Conservation (phyloP, 2,113 vertebrate species). For the Cheilinus undulatus region DNA sequence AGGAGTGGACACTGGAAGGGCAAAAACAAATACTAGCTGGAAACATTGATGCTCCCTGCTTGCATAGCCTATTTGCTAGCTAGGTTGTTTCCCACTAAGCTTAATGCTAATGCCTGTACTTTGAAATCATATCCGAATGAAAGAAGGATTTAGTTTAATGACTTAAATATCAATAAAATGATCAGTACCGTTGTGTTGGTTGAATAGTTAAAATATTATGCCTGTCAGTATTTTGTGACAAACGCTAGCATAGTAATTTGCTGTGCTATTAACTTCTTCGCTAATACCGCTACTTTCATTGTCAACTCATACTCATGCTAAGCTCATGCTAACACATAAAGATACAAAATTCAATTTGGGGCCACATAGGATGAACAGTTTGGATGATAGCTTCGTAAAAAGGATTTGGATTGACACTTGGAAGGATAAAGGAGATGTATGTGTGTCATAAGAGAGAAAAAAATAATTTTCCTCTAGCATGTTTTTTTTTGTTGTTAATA, state of each 20-base stretch:
- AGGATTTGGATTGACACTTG: neutral
- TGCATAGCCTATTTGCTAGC: too few species aligned
- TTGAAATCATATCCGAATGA: neutral
- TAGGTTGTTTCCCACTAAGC: too few species aligned
- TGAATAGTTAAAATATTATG: neutral
- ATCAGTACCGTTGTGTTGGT: too few species aligned
- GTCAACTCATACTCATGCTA: too few species aligned
- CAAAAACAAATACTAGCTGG: neutral
- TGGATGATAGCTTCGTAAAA: conserved; percentile 11
- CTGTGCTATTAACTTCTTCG: neutral
- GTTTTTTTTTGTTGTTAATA: conserved; percentile 30
- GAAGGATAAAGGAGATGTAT: neutral
- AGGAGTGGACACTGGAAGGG: neutral
- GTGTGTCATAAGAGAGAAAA: neutral
- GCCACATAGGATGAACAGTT: conserved; percentile 1
- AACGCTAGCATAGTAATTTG: neutral
- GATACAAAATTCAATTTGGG: conserved; percentile 15
- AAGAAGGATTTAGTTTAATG: too few species aligned
- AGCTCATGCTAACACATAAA: conserved; percentile 10
- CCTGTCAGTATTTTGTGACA: neutral
- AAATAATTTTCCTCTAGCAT: conserved; percentile 19
- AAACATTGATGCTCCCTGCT: neutral
- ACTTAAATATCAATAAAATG: neutral
- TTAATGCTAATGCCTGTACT: too few species aligned
- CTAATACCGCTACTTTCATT: too few species aligned